Evolutionary conservation across 2,797 vertebrate species (phyloP).

Genomic region (Squalus acanthias): DNA sequence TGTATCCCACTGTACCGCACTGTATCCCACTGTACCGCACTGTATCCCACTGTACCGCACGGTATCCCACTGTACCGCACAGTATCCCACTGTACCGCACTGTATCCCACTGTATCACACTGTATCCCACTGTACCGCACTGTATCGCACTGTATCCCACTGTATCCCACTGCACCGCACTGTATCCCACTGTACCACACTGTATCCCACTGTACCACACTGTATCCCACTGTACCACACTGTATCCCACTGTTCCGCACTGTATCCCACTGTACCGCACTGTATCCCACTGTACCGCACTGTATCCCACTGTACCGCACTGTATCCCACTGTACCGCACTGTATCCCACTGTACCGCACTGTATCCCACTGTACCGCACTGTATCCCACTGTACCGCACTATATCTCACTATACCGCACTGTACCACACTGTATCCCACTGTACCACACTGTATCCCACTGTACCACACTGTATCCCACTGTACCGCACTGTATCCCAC

Average conservation of each 20-base stretch:
- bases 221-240: too few species aligned
- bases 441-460: neutral
- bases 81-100: neutral
- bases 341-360: neutral
- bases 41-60: neutral
- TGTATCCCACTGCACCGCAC: too few species aligned
- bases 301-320: neutral
- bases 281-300: neutral
- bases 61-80: neutral
- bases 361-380: neutral
- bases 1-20: neutral
- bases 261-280: neutral
- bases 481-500: neutral
- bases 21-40: neutral
- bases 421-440: neutral
- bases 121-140: neutral
- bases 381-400: neutral
- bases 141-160: neutral
- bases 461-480: neutral
- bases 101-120: neutral
- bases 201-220: too few species aligned
- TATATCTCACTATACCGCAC: neutral
- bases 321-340: neutral
- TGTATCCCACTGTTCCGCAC: neutral
- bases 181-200: too few species aligned